Evolutionary conservation across 2,113 vertebrate species (phyloP), one percentile per base, ranked within the genome.

Genomic region (Pardalotus punctatus): DNA sequence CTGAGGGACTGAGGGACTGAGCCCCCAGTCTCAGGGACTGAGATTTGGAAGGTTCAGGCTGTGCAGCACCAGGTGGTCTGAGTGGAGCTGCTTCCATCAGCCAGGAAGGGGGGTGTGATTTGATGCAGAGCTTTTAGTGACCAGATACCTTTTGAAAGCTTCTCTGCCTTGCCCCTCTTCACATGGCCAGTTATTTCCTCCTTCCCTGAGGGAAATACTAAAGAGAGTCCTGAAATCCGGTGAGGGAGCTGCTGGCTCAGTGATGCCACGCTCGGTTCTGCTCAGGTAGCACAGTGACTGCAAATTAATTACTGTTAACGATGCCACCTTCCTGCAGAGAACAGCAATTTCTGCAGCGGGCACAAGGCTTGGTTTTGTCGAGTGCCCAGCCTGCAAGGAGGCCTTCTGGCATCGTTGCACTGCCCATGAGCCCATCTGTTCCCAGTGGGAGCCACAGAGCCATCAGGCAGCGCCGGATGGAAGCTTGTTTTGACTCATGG

Each of bases 291-390:
- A 33, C 56, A 13, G 79, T 47, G 90, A 53, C 88, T 95, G 92
- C 90, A 94, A 93, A 92, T 91, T 96, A 95, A 96, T 96, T 94
- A 90, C 80, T 70, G 86, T 54, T 95, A 93, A 86, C 2, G 22
- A 94, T 88, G 88, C 91, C 88, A 71, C 94, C 93, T 94, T 93
- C 96, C 96, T 96, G 95, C 88, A 60, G 88, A 90, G 95, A 85
- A 31, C 86, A 76, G 86, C 53, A 18, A 84, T 93, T 81, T 88
- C 94, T 96, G 72, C 86, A 80, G 86, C 43, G 15, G 91, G 91
- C 87, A 86, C 48, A 24, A 81, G 69, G 72, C 82, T 86, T 18
- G 76, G 76, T 48, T 88, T 74, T 53, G 35, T 43, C 5, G 0
- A 91, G 53, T 84, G 76, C 72, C 69, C 88, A 93, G 88, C 72